Evolutionary conservation across 2,888 invertebrate genomes (phyloP).

Genomic region (Hypercompe scribonia): DNA sequence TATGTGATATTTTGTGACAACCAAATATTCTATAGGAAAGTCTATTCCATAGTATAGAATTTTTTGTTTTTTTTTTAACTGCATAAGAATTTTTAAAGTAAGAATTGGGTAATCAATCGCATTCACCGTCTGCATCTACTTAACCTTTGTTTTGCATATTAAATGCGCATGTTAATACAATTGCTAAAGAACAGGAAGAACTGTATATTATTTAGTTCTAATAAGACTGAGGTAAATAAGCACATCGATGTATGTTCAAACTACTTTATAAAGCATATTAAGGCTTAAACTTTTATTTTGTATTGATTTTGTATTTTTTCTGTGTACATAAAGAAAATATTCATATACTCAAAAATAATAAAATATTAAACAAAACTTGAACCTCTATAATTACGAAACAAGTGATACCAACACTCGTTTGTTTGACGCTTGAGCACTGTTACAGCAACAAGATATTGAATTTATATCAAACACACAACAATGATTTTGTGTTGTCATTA

Average conservation of each 20-base stretch:
- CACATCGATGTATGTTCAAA: no score
- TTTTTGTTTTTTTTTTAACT: no score
- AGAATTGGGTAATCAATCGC: neutral
- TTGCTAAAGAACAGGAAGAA: neutral
- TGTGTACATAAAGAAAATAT: neutral
- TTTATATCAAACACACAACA: neutral
- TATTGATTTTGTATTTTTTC: no score
- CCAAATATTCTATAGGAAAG: no score
- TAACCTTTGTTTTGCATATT: neutral
- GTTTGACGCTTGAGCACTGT: neutral
- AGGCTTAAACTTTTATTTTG: no score
- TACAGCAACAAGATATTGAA: neutral
- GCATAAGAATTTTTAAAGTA: no score
- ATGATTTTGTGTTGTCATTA: slow-evolving; percentile 1
- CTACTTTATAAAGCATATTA: no score
- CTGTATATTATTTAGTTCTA: neutral
- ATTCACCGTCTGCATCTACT: neutral
- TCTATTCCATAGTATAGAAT: no score
- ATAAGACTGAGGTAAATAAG: neutral
- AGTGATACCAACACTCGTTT: neutral
- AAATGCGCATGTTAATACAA: neutral
- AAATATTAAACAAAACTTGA: neutral
- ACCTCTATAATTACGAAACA: neutral
- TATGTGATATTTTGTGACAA: no score
- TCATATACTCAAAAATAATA: neutral